These are phyloP conservation scores for Rhorus exstirpatorius DNA, from an alignment of 2,888 invertebrate species.

Conservation along the genomic window DNA sequence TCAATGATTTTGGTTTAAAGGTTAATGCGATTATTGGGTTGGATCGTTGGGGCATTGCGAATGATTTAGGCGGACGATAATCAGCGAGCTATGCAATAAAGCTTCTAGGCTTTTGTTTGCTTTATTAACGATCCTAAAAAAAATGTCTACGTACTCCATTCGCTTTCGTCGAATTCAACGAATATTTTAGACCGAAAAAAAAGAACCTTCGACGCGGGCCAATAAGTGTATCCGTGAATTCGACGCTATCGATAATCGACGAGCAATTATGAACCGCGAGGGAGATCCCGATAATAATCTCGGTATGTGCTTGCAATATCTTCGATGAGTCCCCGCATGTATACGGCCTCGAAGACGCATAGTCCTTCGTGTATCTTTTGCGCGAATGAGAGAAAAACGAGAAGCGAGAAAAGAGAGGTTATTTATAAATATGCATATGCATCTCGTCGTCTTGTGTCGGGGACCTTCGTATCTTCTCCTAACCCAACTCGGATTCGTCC, in stretches of 20 bases:
- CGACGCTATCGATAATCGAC: conserved; percentile 1
- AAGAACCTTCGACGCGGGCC: background rate
- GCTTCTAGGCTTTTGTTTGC: too few species aligned
- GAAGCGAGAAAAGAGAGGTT: conserved; percentile 72
- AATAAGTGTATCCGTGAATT: conserved; percentile 1
- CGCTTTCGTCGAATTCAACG: background rate
- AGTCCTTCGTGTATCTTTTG: conserved; percentile 50
- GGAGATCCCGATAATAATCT: conserved; percentile 43
- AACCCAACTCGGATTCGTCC: conserved; percentile 18
- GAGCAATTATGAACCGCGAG: conserved; percentile 17
- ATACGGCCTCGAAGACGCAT: conserved; percentile 29
- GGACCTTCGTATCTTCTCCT: background rate
- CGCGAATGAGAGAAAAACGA: conserved; percentile 22
- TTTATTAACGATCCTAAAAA: too few species aligned
- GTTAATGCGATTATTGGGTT: too few species aligned
- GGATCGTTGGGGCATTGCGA: too few species aligned
- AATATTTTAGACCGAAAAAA: too few species aligned
- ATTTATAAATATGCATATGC: conserved; percentile 82
- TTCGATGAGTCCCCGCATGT: conserved; percentile 35
- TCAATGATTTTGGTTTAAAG: too few species aligned
- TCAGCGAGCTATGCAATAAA: too few species aligned
- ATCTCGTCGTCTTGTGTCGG: conserved; percentile 24
- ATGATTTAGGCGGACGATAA: too few species aligned
- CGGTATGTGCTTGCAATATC: conserved; percentile 25
- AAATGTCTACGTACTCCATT: background rate